Percentiles rank a stretch among this genome's conserved stretches.
These are phyloP conservation scores for Atherinomorus stipes DNA, from an alignment of 2,113 vertebrate species.

Conservation along the genomic window DNA sequence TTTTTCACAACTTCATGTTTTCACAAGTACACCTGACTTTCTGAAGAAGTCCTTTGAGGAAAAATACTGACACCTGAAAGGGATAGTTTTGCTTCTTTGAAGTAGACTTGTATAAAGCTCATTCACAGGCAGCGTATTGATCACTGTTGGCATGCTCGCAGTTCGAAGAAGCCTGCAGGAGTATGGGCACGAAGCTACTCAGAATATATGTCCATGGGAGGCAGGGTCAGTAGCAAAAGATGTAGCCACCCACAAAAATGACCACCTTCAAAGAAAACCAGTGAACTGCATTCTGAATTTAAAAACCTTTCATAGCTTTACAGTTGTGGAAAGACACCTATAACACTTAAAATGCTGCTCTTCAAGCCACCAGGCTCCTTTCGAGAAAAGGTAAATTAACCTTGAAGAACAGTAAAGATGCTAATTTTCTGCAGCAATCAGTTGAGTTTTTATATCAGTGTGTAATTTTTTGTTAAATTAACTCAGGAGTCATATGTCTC, in stretches of 20 bases:
- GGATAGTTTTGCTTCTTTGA: constrained; percentile 8
- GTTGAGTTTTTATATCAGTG: too few species aligned
- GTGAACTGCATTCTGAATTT: background rate
- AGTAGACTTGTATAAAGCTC: background rate
- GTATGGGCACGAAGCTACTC: background rate
- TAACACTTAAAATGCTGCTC: too few species aligned
- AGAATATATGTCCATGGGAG: background rate
- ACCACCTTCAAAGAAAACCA: background rate
- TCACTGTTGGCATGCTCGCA: constrained; percentile 1
- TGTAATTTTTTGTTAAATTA: too few species aligned
- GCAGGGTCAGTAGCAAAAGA: too few species aligned
- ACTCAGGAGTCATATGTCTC: too few species aligned
- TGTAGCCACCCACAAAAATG: background rate
- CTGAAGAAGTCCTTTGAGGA: background rate
- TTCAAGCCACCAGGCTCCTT: too few species aligned
- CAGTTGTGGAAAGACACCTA: too few species aligned
- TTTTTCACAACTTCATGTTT: background rate
- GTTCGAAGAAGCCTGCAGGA: background rate
- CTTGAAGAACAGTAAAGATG: too few species aligned
- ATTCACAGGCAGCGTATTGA: background rate
- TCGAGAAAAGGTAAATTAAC: too few species aligned
- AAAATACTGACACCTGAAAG: background rate
- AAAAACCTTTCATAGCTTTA: background rate
- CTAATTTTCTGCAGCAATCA: too few species aligned
- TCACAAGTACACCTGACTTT: background rate